phyloP scores from a whole-genome alignment of 2,113 vertebrate species.

The Cervus canadensis region DNA sequence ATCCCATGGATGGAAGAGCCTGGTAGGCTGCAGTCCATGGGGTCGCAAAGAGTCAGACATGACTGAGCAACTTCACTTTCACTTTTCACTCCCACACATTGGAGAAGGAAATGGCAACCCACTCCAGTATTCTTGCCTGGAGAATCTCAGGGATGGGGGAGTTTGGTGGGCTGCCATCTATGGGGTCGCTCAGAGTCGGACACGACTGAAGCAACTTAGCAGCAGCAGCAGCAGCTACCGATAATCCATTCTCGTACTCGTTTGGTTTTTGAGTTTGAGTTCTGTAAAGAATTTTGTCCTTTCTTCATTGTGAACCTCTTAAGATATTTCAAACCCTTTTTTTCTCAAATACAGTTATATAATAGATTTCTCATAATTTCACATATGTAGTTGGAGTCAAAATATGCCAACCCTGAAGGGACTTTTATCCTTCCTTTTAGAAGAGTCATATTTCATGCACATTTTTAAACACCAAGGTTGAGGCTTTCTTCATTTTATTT shows the following conservation, averaged over 20 bases:
- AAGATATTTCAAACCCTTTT: slow-evolving; percentile 30
- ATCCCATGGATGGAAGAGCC: background rate
- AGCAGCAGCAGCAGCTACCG: background rate
- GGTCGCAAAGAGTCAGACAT: background rate
- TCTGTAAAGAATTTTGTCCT: slow-evolving; percentile 6
- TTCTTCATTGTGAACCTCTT: slow-evolving; percentile 23
- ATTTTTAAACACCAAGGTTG: background rate
- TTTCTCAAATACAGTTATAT: background rate
- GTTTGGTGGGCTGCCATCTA: background rate
- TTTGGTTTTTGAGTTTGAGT: slow-evolving; percentile 11
- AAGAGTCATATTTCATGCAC: background rate
- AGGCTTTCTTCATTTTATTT: slow-evolving; percentile 34
- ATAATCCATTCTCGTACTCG: background rate
- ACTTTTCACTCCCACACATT: fast-evolving
- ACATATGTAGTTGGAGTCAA: background rate
- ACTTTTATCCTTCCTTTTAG: slow-evolving; percentile 31
- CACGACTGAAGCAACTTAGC: background rate
- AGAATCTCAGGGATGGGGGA: background rate
- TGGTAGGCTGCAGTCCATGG: background rate
- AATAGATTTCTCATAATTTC: slow-evolving; percentile 13
- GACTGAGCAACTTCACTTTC: background rate
- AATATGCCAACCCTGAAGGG: background rate
- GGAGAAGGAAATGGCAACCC: background rate
- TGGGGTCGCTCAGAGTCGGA: background rate
- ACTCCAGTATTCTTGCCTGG: background rate